These are phyloP conservation scores for Bos javanicus DNA, from an alignment of 2,113 vertebrate genomes.

Conservation along the genomic window DNA sequence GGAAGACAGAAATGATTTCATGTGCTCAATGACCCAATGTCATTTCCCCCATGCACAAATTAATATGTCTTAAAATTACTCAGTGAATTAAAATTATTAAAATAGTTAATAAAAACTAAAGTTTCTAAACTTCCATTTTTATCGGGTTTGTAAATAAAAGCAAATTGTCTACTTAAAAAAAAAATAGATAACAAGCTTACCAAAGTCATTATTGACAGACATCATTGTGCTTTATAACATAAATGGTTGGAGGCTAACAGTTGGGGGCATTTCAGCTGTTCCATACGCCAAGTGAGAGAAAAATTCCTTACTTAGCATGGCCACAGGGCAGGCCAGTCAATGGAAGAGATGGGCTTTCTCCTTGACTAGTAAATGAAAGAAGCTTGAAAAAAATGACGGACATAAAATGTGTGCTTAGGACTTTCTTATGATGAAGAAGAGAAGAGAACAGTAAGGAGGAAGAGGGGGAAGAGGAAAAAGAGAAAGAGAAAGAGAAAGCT, in stretches of 20 bases:
- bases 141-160: constrained; percentile 84
- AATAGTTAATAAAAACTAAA: constrained; percentile 78
- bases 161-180: constrained; percentile 79
- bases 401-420: neutral
- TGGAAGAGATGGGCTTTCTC: neutral
- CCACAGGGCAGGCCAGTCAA: neutral
- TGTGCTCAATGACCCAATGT: neutral
- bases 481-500: neutral
- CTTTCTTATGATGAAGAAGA: neutral
- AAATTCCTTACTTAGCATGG: neutral
- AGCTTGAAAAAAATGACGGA: neutral
- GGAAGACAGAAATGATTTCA: constrained; percentile 12
- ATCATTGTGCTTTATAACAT: neutral
- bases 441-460: neutral
- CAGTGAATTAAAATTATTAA: neutral
- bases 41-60: neutral
- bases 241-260: neutral
- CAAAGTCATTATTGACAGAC: neutral
- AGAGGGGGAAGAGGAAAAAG: neutral
- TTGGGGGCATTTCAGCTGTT: neutral
- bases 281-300: neutral
- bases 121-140: constrained; percentile 85
- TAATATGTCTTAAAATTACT: neutral
- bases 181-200: constrained; percentile 25
- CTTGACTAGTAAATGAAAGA: neutral